A percentile compares a stretch with the other conserved stretches of the same genome.
Conservation (phyloP, 2,888 invertebrate species). For the Hanleya hanleyi region DNA sequence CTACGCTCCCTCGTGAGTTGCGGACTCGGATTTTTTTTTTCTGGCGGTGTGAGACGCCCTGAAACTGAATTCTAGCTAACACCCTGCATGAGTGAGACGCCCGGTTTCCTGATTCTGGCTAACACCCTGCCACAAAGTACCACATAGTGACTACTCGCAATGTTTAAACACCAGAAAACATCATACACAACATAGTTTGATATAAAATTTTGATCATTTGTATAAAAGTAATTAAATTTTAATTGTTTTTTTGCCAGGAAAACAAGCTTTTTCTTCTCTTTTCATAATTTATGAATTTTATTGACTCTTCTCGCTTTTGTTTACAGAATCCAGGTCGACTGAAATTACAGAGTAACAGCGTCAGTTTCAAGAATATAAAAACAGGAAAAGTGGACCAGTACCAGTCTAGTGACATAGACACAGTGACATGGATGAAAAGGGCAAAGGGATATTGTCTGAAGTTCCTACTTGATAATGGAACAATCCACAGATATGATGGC, state of each 20-base stretch:
- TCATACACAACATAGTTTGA: too few species aligned
- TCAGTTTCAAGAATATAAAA: conserved; percentile 95
- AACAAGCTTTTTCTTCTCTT: background rate
- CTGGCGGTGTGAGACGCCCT: too few species aligned
- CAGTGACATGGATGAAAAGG: conserved; percentile 93
- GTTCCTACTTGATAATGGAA: conserved; percentile 91
- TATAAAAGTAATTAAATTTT: background rate
- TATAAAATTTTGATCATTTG: too few species aligned
- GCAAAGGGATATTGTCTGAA: conserved; percentile 93
- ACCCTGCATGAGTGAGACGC: too few species aligned
- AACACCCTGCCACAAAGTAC: too few species aligned
- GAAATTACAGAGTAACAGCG: conserved; percentile 91
- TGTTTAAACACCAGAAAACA: too few species aligned
- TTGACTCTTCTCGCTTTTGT: conserved; percentile 26
- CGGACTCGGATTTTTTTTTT: too few species aligned
- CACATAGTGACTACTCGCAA: too few species aligned
- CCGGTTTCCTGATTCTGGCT: too few species aligned
- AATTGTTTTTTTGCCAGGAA: background rate
- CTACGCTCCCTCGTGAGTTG: too few species aligned
- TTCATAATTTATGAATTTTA: background rate
- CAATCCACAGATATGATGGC: conserved; percentile 92
- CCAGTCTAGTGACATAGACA: conserved; percentile 86
- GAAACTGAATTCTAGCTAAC: too few species aligned
- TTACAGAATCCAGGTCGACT: conserved; percentile 90
- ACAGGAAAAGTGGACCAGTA: conserved; percentile 98